Conservation (phyloP, 2,113 vertebrate species). For the Cairina moschata region DNA sequence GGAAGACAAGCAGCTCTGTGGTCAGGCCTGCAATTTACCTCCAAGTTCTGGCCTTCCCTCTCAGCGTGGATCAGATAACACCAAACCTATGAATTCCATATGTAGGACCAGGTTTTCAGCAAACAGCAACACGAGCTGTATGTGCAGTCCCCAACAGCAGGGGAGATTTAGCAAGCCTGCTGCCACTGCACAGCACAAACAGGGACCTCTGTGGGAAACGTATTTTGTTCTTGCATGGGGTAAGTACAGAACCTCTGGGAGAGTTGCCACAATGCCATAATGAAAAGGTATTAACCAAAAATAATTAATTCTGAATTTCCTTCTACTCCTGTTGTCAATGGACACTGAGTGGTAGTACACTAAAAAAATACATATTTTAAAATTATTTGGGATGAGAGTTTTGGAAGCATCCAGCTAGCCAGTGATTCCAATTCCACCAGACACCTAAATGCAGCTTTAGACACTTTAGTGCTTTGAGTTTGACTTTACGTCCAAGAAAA, state of each 20-base stretch:
- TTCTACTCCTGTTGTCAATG: background rate
- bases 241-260: conserved; percentile 31
- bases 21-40: background rate
- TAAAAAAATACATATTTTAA: background rate
- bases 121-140: background rate
- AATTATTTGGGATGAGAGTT: background rate
- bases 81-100: conserved; percentile 30
- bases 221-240: background rate
- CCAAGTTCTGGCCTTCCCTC: background rate
- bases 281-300: background rate
- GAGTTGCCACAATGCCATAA: conserved; percentile 29
- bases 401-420: background rate
- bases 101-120: background rate
- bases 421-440: background rate
- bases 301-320: conserved; percentile 2
- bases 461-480: background rate
- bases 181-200: background rate
- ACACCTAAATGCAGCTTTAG: background rate
- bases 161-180: background rate
- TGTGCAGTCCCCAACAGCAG: background rate
- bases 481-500: background rate
- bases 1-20: background rate
- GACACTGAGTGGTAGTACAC: background rate
- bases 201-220: conserved; percentile 13
- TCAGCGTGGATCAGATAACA: background rate